A percentile compares a stretch with the other conserved stretches of the same genome.
Evolutionary conservation across 2,797 vertebrate genomes (phyloP).

Genomic region (Dendrocincla fuliginosa): DNA sequence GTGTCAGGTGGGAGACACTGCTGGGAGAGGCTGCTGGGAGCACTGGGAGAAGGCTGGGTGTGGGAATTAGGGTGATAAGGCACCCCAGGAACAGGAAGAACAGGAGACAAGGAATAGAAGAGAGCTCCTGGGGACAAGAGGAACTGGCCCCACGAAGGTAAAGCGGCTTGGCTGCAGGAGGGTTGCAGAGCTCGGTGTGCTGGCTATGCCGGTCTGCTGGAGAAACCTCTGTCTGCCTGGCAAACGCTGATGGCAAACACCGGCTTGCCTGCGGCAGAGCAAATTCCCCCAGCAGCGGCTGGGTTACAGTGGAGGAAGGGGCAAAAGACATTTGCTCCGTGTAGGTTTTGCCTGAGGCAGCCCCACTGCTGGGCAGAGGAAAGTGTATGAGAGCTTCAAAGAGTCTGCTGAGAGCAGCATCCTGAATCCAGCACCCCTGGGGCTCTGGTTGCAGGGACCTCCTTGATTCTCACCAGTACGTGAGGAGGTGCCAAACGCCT

Average conservation of each 20-base stretch:
- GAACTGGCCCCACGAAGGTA: not conserved
- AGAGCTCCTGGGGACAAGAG: not conserved
- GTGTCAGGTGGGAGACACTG: not conserved
- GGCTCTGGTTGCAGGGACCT: not conserved
- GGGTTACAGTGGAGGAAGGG: not conserved
- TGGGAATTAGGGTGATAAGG: not conserved
- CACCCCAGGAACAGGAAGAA: not conserved
- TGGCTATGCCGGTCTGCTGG: rapidly evolving
- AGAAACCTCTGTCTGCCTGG: not conserved
- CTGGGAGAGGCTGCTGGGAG: not conserved
- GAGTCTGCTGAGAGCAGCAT: not conserved
- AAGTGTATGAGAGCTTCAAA: not conserved
- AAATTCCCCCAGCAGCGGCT: rapidly evolving
- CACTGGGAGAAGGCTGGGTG: not conserved
- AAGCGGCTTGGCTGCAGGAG: rapidly evolving
- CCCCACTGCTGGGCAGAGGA: rapidly evolving
- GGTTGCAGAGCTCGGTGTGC: not conserved
- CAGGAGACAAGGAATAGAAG: not conserved
- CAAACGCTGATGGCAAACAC: not conserved
- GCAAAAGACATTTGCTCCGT: not conserved
- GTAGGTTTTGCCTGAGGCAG: not conserved
- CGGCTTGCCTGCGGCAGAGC: rapidly evolving
- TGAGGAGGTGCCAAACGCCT: not conserved
- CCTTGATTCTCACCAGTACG: rapidly evolving
- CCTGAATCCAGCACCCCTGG: not conserved